Base-by-base conservation (phyloP, 92 coral and sea anemone genomes). In the Palythoa grandis region DNA sequence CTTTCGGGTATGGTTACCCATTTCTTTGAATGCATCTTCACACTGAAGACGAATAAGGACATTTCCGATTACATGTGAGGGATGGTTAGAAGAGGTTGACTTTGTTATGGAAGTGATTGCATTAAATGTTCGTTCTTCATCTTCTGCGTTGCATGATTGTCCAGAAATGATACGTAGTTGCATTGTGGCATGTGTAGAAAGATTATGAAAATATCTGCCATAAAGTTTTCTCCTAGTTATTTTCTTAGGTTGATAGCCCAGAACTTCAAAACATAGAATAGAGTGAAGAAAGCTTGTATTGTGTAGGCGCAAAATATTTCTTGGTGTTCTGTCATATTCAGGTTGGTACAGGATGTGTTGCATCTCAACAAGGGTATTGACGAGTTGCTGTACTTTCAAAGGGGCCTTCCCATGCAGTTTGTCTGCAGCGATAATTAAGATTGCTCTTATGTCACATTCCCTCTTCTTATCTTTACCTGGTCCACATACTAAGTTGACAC, bases 21-120 rank as follows among this genome's bases (percentile, higher is more conserved):
- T 29, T 29, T 72, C 70, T 19, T 76, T 68, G 16, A 85, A 37
- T 11, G 22, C 38, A 16, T 86, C 83, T 38, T 89, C 90, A 2
- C 79, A 83, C 54, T 88, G 90, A 7, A 86, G 50, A 22, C 88
- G 61, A 35, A 91, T 43, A 23, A 88, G 68, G 47, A 76, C 37
- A 69, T 91, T 91, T 47, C 90, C 38, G 24, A 80, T 86, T 25
- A 91, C 47, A 40, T 91, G 90, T 9, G 65, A 23, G 9, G 94
- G 88, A 56, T 40, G 84, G 25, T 85, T 58, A 70, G 80, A 68
- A n/a, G 91, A 91, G 39, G 94, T 88, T n/a, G 86, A 37, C 53
- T 69, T 22, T 63, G 69, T 91, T 52, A 91, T 86, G 84, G 74
- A 52, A 20, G 83, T 88, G 73, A 86, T 89, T 35, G 92, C 79